Evolutionary conservation across 2,113 vertebrate genomes (phyloP), one percentile per base, ranked within the genome.

Genomic region (Nycticryphes semicollaris): DNA sequence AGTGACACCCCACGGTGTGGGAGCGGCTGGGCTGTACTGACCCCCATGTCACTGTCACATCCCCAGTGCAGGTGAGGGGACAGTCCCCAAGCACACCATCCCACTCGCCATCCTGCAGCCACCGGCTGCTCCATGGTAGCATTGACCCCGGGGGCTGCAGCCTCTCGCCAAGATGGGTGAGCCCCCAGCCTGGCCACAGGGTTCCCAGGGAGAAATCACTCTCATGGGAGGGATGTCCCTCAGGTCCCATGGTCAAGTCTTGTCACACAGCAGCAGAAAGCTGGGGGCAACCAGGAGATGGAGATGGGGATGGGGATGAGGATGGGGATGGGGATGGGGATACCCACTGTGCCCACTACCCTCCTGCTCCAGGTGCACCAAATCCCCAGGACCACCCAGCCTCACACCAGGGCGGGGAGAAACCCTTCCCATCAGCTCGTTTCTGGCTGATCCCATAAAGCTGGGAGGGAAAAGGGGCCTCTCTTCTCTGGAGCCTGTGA

Each of bases 401-500:
- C 31, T 48, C 57, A 3, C 63, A 41, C 7, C 50, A 30, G 53
- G 70, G 50, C 37, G 39, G 54, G 63, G 43, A 68, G 48, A 12
- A 73, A 25, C 67, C 83, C 67, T 51, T 63, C 66, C 62, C 80
- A 33, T 56, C 41, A 74, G 68, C 73, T 89, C 2, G 0, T 70
- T 95, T 69, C 28, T 68, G 45, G 35, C 48, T 79, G 41, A 90
- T 93, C 17, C 24, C 50, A 51, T 95, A 88, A 95, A 88, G 41
- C 85, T 88, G 80, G 25, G 85, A 70, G 30, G 53, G 45, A 25
- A 68, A 63, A 81, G 3, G 25, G 41, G 14, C 9, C 74, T 54
- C 9, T 1, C 10, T 12, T 45, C 9, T 1, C 0, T 4, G 24
- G n/a, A 83, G 62, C 28, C 10, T 1, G 9, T 5, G 30, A 37